Base-by-base conservation (phyloP, 2,113 vertebrate species). In the Poecile atricapillus region DNA sequence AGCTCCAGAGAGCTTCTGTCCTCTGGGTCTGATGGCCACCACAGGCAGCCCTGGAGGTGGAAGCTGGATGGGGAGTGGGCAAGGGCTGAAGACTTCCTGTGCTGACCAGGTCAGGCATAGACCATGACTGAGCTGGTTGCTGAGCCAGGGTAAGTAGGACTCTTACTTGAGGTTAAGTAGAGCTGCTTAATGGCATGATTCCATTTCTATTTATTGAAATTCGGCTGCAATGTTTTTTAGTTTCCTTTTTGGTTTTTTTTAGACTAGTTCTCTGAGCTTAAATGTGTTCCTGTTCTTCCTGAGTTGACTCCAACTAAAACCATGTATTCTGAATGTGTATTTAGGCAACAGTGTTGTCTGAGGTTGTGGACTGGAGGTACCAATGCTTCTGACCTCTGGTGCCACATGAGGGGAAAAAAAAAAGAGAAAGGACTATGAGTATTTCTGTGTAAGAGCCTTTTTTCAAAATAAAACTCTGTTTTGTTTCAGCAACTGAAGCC, bases 321-420 rank as follows among this genome's bases (percentile, higher is more conserved):
- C 1, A 0, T 13, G 13, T 37, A 7, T 67, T 63, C 30, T 46
- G 3, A 1, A 20, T 10, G 12, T 16, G 22, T 31, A 7, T 56
- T 62, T 46, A 30, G 47, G 39, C 3, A 9, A 15, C 9, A 7
- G 20, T 18, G 31, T 60, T 30, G 35, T 27, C 14, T 4, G 62
- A 46, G 25, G 6, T 12, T 53, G 31, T 8, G 13, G 17, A 2
- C 41, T 78, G 19, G 13, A 31, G 27, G 35, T 47, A 30, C 47
- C 25, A n/a, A 50, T 3, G 8, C 71, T 77, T 60, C 73, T 27
- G 56, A 77, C n/a, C 12, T 37, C 35, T 52, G 1, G 0, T 5
- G 33, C 31, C 39, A 46, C 15, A 9, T 3, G 30, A 59, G 24
- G 15, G 46, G 3, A 5, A 7, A 39, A 39, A 39, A 53, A 56